Evolutionary conservation across 2,888 invertebrate genomes (phyloP).

Genomic region (Pyrrhosoma nymphula): DNA sequence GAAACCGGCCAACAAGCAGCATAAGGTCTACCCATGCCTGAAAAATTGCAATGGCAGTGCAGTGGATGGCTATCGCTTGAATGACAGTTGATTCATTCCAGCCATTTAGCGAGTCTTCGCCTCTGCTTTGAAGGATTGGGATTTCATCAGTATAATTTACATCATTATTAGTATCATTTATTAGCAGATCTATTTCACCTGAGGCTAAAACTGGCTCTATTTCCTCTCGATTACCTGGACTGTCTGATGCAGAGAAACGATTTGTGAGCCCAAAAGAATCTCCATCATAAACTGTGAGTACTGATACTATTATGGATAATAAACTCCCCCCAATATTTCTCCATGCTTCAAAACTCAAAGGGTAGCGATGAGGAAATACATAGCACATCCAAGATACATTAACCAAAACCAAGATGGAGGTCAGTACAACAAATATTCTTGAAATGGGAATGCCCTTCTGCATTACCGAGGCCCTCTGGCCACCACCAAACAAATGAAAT

Average conservation of each 20-base stretch:
- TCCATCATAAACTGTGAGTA: conserved; percentile 12
- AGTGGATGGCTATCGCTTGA: conserved; percentile 60
- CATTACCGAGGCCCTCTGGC: not conserved
- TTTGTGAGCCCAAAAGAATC: not conserved
- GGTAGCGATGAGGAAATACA: not conserved
- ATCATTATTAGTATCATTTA: not conserved
- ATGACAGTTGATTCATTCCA: not conserved
- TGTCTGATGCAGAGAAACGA: not conserved
- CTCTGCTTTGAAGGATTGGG: not conserved
- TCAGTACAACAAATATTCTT: not conserved
- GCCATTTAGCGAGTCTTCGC: not conserved
- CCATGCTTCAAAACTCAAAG: not conserved
- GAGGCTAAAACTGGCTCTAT: no score
- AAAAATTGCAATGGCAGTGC: conserved; percentile 78
- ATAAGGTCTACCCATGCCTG: conserved; percentile 81
- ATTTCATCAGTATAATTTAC: not conserved
- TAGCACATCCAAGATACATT: conserved; percentile 8
- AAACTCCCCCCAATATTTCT: not conserved
- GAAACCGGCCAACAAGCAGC: conserved; percentile 80
- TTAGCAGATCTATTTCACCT: not conserved
- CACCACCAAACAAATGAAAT: conserved; percentile 10
- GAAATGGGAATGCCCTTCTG: not conserved
- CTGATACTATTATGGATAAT: not conserved
- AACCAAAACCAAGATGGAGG: not conserved
- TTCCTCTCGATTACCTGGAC: not conserved